Base-by-base conservation (phyloP, 2,888 invertebrate species). In the Polyploca ridens region DNA sequence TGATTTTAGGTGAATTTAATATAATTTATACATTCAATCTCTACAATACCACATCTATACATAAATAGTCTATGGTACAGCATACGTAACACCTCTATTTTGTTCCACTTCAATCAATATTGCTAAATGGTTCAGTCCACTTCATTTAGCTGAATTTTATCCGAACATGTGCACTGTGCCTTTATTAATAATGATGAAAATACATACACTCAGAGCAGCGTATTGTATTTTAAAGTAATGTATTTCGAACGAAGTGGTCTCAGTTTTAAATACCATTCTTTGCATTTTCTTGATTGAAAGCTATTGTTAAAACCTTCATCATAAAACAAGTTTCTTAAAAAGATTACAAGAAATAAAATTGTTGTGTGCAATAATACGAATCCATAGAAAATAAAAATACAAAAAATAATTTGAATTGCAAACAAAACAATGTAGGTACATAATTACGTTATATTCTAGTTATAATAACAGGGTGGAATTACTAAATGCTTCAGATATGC, bases 91-190 rank as follows among this genome's bases (percentile, higher is more conserved):
- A 46, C 46, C 46, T 46, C 8, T 54, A 10, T 54, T 54, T 54
- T 54, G 49, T 54, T 54, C 54, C 54, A 54, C 54, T 16, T 54
- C 19, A 54, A 54, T 54, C 54, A 54, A 54, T 16, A 16, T 54
- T 54, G 19, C 54, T 54, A 19, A 54, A 54, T 19, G 19, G 54
- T 54, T 54, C 54, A 16, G 54, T 19, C 0, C 54, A 54, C 54
- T n/a, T 10, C 54, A 19, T 54, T 54, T 14, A 54, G 10, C 54
- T 54, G n/a, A 10, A 54, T 10, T 54, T 8, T 49, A 49, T n/a
- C n/a, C 19, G 3, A 54, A 54, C 54, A 54, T 19, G 19, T 10
- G 3, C 7, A 19, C 4, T 19, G 3, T 19, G 19, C 3, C 10
- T 54, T 8, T 54, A 54, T 54, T 19, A 19, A 10, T 19, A 10